A percentile compares a stretch with the other conserved stretches of the same genome.
These are phyloP conservation scores for Montipora foliosa DNA, from an alignment of 64 coral and sea anemone genomes.

Conservation along the genomic window DNA sequence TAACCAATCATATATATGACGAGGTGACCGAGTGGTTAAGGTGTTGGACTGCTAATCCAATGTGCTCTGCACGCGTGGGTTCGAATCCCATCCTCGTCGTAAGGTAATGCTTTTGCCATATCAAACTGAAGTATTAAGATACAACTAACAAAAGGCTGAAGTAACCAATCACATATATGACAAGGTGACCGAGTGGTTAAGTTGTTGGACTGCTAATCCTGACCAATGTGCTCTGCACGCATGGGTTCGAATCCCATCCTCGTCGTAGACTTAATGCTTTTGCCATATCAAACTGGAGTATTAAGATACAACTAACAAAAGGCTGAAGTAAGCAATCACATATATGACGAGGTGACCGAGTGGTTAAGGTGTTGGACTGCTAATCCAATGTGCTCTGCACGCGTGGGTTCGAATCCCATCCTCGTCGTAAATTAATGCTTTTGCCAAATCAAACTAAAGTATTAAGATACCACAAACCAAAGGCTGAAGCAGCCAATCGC, in stretches of 20 bases:
- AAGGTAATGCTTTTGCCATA: too few relatives aligned
- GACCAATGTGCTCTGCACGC: constrained; percentile 87
- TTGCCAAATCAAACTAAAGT: too few relatives aligned
- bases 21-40: constrained; percentile 96
- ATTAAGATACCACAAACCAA: too few relatives aligned
- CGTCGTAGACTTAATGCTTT: background rate
- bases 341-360: constrained; percentile 80
- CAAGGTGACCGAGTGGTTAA: constrained; percentile 90
- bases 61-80: constrained; percentile 94
- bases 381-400: constrained; percentile 92
- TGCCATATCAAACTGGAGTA: too few relatives aligned
- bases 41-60: constrained; percentile 95
- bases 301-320: too few relatives aligned
- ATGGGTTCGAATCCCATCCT: constrained; percentile 94
- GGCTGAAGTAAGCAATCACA: too few relatives aligned
- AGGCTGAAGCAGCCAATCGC: too few relatives aligned
- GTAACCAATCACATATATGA: too few relatives aligned
- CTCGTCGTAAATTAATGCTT: constrained; percentile 16
- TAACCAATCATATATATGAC: background rate
- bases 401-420: constrained; percentile 95
- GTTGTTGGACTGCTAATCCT: constrained; percentile 92
- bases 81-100: constrained; percentile 89
- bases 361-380: constrained; percentile 98
- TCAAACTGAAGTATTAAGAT: too few relatives aligned
- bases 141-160: too few relatives aligned